Percentiles rank a stretch among this genome's conserved stretches.
Conservation (phyloP, 2,113 vertebrate genomes). For the Dasyprocta punctata region DNA sequence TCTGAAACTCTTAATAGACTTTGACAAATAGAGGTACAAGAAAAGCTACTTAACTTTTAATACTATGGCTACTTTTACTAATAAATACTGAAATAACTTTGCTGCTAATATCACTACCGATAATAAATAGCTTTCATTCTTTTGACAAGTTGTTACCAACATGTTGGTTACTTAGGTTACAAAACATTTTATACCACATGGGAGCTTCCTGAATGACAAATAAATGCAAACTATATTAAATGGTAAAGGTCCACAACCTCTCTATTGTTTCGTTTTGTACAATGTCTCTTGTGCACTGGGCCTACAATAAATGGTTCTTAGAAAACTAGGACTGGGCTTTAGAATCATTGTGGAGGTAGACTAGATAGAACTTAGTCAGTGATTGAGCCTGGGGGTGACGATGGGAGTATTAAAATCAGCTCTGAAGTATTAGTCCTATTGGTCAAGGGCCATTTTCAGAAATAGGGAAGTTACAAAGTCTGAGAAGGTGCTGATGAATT, state of each 20-base stretch:
- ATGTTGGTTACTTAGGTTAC: neutral
- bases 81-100: neutral
- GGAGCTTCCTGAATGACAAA: neutral
- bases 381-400: neutral
- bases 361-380: too few species aligned
- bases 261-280: neutral
- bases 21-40: neutral
- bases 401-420: neutral
- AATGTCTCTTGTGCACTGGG: neutral
- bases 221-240: neutral
- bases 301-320: neutral
- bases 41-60: neutral
- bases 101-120: too few species aligned
- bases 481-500: neutral
- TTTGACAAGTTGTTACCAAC: neutral
- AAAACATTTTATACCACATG: neutral
- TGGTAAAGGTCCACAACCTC: neutral
- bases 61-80: neutral
- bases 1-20: slow-evolving; percentile 1
- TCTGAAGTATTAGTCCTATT: neutral
- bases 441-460: neutral
- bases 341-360: neutral
- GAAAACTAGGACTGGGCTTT: neutral
- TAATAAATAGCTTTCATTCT: neutral
- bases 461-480: neutral